Conservation (phyloP, 2,797 vertebrate genomes). For the Chelmon rostratus region DNA sequence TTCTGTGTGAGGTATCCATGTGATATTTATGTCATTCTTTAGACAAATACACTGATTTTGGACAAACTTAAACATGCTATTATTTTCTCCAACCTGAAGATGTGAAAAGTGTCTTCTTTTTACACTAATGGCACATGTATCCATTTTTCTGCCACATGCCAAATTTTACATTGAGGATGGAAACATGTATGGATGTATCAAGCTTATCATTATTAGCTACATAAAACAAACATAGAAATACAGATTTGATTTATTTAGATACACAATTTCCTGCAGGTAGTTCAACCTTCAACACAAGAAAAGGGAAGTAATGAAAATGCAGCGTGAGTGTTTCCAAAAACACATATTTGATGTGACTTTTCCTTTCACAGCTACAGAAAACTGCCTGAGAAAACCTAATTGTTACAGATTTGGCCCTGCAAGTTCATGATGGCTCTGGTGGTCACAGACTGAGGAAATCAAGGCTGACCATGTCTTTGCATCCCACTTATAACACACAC, state of each 20-base stretch:
- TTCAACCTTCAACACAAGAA: too few species aligned
- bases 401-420: slow-evolving; percentile 22
- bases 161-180: too few species aligned
- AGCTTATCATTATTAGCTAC: too few species aligned
- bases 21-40: slow-evolving; percentile 10
- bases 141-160: too few species aligned
- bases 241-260: not conserved
- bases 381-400: not conserved
- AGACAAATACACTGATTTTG: not conserved
- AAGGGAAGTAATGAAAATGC: not conserved
- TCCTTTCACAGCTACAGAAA: slow-evolving; percentile 13
- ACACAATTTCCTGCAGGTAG: too few species aligned
- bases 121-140: not conserved
- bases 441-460: slow-evolving; percentile 44
- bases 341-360: not conserved
- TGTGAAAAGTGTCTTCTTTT: not conserved
- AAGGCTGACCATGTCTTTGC: slow-evolving; percentile 52
- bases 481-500: slow-evolving; percentile 34
- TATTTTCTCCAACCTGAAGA: not conserved
- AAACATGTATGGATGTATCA: too few species aligned
- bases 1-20: slow-evolving; percentile 20
- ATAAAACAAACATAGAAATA: not conserved
- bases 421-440: slow-evolving; percentile 26
- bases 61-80: not conserved
- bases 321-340: not conserved